These are phyloP conservation scores for Drosophila sechellia DNA, from an alignment of 1,140 invertebrate genomes.

Conservation along the genomic window DNA sequence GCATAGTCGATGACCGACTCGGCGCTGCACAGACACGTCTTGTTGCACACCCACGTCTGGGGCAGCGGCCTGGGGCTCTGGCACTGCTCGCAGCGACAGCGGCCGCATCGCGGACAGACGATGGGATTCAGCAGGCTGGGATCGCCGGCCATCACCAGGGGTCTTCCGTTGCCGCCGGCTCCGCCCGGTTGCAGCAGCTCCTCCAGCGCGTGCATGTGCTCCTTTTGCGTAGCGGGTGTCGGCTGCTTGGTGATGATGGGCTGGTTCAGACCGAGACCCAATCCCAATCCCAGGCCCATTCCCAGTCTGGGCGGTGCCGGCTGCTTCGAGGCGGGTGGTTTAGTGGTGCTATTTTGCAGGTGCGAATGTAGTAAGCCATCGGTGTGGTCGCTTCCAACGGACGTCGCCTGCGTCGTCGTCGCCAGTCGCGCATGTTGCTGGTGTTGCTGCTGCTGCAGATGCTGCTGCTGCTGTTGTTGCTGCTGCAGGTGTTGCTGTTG, in stretches of 20 bases:
- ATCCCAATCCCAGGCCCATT: conserved; percentile 13
- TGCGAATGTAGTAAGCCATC: conserved; percentile 84
- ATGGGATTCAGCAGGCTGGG: conserved; percentile 87
- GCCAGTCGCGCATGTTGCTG: conserved; percentile 64
- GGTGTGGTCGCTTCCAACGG: conserved; percentile 63
- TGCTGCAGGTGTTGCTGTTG: conserved; percentile 45
- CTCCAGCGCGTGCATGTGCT: conserved; percentile 85
- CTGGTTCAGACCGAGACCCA: conserved; percentile 24
- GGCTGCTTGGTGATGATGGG: conserved; percentile 87
- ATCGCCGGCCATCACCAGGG: conserved; percentile 71
- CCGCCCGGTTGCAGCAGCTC: conserved; percentile 45
- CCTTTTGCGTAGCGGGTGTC: conserved; percentile 69
- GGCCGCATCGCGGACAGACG: conserved; percentile 93
- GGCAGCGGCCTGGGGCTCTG: conserved; percentile 93
- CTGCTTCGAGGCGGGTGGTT: conserved; percentile 67
- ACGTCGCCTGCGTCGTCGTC: conserved; percentile 49
- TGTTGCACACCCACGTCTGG: conserved; percentile 93
- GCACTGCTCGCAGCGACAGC: conserved; percentile 94
- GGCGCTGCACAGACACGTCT: conserved; percentile 93
- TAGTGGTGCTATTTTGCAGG: conserved; percentile 40
- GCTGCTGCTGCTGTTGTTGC: conserved; percentile 4
- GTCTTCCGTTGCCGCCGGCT: conserved; percentile 43
- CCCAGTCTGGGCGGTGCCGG: conserved; percentile 15
- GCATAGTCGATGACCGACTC: conserved; percentile 94
- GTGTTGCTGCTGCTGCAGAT: conserved; percentile 21